Evolutionary conservation across 2,113 vertebrate species (phyloP).

Genomic region (Ciconia boyciana): DNA sequence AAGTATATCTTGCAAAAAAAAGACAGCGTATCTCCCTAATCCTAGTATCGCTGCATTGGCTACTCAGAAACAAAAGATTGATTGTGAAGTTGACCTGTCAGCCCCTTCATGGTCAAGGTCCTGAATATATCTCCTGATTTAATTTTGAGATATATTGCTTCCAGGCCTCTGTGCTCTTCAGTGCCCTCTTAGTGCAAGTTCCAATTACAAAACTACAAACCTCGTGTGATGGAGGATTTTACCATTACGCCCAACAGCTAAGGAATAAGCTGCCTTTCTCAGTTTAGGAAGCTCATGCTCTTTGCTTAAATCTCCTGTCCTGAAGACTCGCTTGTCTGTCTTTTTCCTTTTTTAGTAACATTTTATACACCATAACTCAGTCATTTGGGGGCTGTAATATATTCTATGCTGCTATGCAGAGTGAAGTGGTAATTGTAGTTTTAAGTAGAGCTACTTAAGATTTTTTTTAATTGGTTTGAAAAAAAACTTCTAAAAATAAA

Average conservation of each 20-base stretch:
- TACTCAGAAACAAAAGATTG: constrained; percentile 38
- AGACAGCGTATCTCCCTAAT: neutral
- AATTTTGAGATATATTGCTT: constrained; percentile 58
- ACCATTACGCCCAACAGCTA: constrained; percentile 29
- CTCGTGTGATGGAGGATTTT: constrained; percentile 23
- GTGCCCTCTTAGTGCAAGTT: constrained; percentile 19
- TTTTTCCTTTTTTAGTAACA: neutral
- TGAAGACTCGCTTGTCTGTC: neutral
- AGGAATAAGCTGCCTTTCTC: constrained; percentile 30
- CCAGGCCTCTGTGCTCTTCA: constrained; percentile 20
- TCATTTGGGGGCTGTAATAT: neutral
- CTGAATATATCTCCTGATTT: constrained; percentile 50
- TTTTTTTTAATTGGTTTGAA: neutral
- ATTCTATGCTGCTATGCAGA: neutral
- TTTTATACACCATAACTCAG: neutral
- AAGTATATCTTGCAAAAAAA: neutral
- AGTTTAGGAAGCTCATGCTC: constrained; percentile 14
- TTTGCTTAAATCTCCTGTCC: constrained; percentile 40
- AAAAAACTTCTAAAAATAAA: neutral
- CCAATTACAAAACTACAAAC: constrained; percentile 14
- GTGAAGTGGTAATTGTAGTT: neutral
- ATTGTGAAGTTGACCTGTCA: constrained; percentile 31
- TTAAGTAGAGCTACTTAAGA: neutral
- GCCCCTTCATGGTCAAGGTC: constrained; percentile 1
- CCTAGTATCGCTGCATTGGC: neutral